A percentile compares a stretch with the other conserved stretches of the same genome.
Evolutionary conservation across 2,888 invertebrate genomes (phyloP).

Genomic region (Dasypogon diadema): DNA sequence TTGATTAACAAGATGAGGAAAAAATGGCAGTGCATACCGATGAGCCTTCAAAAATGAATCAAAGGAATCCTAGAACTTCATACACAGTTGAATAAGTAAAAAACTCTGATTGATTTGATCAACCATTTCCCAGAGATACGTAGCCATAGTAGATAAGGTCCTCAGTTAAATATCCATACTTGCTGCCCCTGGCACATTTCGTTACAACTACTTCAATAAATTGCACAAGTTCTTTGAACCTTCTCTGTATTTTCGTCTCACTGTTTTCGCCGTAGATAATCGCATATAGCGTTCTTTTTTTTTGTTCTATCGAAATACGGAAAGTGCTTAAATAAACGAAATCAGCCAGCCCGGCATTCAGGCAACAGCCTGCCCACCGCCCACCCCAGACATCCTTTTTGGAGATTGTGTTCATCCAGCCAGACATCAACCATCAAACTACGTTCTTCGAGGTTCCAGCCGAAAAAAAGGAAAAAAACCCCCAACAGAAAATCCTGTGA

Average conservation of each 20-base stretch:
- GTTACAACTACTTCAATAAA: slow-evolving; percentile 27
- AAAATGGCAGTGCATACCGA: no score
- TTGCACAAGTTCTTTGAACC: slow-evolving; percentile 50
- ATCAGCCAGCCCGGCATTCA: slow-evolving; percentile 27
- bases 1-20: no score
- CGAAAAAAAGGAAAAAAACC: slow-evolving; percentile 15
- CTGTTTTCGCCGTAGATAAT: slow-evolving; percentile 41
- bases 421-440: slow-evolving; percentile 52
- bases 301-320: slow-evolving; percentile 41
- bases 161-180: not conserved
- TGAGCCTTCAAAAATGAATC: no score
- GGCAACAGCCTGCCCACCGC: slow-evolving; percentile 16
- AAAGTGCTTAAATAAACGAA: slow-evolving; percentile 50
- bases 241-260: slow-evolving; percentile 10
- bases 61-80: no score
- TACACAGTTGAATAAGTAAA: not conserved
- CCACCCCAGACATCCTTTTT: slow-evolving; percentile 49
- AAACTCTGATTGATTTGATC: slow-evolving; percentile 23
- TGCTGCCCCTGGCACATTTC: not conserved
- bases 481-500: not conserved
- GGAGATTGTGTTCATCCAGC: slow-evolving; percentile 50
- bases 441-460: slow-evolving; percentile 42
- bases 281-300: slow-evolving; percentile 9
- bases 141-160: not conserved
- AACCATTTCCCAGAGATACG: slow-evolving; percentile 9